Percentiles rank a stretch among this genome's conserved stretches.
These are phyloP conservation scores for Pelvicachromis taeniatus DNA, from an alignment of 2,113 vertebrate genomes.

Conservation along the genomic window DNA sequence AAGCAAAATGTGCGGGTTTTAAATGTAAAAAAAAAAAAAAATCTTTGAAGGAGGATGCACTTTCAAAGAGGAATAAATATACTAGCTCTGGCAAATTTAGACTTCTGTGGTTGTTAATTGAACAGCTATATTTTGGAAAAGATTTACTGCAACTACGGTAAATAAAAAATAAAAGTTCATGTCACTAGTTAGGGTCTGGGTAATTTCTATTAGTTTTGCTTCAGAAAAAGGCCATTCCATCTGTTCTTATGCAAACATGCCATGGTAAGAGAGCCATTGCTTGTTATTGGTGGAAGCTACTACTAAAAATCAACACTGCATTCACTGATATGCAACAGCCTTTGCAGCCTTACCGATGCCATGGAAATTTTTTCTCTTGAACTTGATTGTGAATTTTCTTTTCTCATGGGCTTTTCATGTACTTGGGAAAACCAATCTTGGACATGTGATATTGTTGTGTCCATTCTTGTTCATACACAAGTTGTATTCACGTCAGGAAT, in stretches of 20 bases:
- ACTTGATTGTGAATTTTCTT: conserved; percentile 27
- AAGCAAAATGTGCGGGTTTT: neutral
- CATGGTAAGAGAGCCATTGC: conserved; percentile 9
- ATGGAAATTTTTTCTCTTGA: conserved; percentile 13
- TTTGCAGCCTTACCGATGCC: conserved; percentile 57
- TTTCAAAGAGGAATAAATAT: neutral
- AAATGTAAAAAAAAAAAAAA: neutral
- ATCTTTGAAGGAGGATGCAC: neutral
- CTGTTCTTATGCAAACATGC: conserved; percentile 34
- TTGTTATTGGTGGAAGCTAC: conserved; percentile 37
- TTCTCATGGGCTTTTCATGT: neutral
- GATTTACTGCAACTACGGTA: neutral
- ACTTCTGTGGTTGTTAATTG: neutral
- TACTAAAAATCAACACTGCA: conserved; percentile 47
- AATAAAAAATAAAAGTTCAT: neutral
- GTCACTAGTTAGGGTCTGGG: neutral
- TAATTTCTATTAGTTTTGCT: conserved; percentile 17
- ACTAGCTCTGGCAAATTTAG: neutral
- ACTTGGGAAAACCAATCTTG: conserved; percentile 34
- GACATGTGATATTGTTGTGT: neutral
- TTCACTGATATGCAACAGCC: conserved; percentile 33
- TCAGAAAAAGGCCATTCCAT: neutral
- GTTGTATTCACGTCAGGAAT: neutral
- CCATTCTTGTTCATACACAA: neutral
- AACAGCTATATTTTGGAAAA: neutral